These are phyloP conservation scores for Maccullochella peelii DNA, from an alignment of 2,113 vertebrate species.

Conservation along the genomic window DNA sequence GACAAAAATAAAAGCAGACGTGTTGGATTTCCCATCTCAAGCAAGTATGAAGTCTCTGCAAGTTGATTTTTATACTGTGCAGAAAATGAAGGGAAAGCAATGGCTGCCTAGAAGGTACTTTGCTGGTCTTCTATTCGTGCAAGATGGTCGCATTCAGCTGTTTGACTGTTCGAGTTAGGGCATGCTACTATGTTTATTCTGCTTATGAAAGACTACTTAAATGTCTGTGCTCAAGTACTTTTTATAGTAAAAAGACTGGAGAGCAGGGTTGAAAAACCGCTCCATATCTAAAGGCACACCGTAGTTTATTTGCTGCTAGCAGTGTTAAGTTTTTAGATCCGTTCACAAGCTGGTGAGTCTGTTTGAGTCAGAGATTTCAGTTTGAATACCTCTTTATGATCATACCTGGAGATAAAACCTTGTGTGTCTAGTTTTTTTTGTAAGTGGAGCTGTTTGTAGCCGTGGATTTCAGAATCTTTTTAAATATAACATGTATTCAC, in stretches of 20 bases:
- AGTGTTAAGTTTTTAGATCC: background rate
- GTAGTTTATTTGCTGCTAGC: background rate
- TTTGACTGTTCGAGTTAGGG: background rate
- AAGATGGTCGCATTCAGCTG: background rate
- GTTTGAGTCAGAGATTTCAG: slow-evolving; percentile 4
- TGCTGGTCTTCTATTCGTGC: background rate
- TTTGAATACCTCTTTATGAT: slow-evolving; percentile 18
- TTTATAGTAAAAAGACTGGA: background rate
- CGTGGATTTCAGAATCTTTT: background rate
- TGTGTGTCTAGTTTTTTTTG: background rate
- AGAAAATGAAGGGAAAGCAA: background rate
- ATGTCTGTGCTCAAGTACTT: background rate
- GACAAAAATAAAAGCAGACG: slow-evolving; percentile 2
- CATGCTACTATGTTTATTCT: background rate
- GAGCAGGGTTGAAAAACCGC: background rate
- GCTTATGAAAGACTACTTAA: background rate
- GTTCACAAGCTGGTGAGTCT: background rate
- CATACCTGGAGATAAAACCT: background rate
- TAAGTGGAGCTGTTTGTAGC: slow-evolving; percentile 15
- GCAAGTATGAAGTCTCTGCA: background rate
- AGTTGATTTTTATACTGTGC: background rate
- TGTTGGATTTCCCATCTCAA: background rate
- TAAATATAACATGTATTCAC: background rate
- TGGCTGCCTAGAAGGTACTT: background rate
- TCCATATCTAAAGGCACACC: background rate